Evolutionary conservation across 2,113 vertebrate species (phyloP).

Genomic region (Ciconia boyciana): DNA sequence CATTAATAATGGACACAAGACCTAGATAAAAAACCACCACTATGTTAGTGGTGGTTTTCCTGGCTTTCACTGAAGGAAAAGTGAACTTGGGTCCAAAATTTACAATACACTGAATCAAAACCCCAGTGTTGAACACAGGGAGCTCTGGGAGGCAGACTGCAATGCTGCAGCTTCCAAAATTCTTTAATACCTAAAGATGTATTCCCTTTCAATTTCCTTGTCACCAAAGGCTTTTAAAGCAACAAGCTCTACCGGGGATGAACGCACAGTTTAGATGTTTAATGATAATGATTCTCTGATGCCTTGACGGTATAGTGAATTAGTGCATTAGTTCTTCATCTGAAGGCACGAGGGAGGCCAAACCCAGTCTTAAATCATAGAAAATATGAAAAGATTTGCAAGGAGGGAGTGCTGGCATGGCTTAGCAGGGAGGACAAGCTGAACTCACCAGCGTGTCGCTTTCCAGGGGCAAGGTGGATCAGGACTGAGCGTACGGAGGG

Average conservation of each 20-base stretch:
- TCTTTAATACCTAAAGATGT: neutral
- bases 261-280: neutral
- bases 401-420: neutral
- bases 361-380: neutral
- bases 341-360: neutral
- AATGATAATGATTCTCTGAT: neutral
- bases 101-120: neutral
- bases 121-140: neutral
- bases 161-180: neutral
- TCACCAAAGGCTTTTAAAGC: neutral
- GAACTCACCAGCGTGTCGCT: neutral
- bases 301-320: neutral
- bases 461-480: neutral
- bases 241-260: neutral
- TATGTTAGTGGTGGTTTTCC: neutral
- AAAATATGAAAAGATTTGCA: neutral
- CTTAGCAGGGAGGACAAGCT: neutral
- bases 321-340: neutral
- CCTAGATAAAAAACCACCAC: neutral
- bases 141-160: neutral
- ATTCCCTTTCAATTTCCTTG: neutral
- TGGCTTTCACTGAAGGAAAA: neutral
- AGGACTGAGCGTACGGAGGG: neutral
- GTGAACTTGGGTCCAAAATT: neutral
- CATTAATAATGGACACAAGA: neutral